A percentile compares a stretch with the other conserved stretches of the same genome.
Evolutionary conservation across 2,113 vertebrate species (phyloP).

Genomic region (Puma concolor): DNA sequence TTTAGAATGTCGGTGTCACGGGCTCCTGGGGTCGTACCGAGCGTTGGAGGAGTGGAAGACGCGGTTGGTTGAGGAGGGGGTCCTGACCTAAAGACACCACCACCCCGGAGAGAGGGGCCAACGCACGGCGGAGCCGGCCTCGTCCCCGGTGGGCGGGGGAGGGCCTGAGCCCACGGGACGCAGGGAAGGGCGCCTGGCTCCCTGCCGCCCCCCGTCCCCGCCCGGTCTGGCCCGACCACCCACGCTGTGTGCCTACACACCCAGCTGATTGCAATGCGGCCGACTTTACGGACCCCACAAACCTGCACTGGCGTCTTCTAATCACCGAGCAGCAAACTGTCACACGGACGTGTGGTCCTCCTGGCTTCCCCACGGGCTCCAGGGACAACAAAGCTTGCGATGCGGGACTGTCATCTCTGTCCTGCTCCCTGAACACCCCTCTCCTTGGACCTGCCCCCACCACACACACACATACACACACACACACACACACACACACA

Average conservation of each 20-base stretch:
- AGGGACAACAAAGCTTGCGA: neutral
- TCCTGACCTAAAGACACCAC: neutral
- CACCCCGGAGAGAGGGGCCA: neutral
- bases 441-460: neutral
- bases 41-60: accelerated
- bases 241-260: neutral
- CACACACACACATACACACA: too few species aligned
- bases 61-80: neutral
- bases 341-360: neutral
- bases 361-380: neutral
- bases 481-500: neutral
- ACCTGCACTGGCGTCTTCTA: neutral
- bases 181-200: neutral
- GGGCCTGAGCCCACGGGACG: neutral
- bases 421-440: neutral
- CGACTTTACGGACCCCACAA: accelerated
- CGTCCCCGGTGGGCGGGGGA: accelerated
- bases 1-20: neutral
- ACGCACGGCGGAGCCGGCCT: neutral
- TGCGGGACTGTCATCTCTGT: accelerated
- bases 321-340: neutral
- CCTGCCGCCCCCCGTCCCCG: neutral
- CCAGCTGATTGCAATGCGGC: neutral
- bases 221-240: too few species aligned
- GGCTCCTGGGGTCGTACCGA: neutral